phyloP scores from a whole-genome alignment of 2,888 invertebrate species.

The Metopia argyrocephala region DNA sequence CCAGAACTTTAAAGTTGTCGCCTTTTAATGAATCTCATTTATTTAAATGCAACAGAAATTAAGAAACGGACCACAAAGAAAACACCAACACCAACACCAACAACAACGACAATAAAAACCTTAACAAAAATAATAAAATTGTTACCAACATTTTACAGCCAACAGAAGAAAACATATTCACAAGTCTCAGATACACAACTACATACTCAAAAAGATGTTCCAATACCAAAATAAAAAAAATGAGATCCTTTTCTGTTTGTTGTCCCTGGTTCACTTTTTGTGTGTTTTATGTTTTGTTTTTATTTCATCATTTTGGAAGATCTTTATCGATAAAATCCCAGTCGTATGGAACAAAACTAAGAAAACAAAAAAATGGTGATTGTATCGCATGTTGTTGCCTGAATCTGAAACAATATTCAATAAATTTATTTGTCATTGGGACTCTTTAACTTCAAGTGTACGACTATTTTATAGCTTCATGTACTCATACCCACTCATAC shows the following conservation, averaged over 20 bases:
- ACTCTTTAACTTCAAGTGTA: conserved; percentile 29
- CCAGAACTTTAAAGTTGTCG: conserved; percentile 77
- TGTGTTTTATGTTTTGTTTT: not conserved
- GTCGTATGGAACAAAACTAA: not conserved
- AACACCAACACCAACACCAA: conserved; percentile 70
- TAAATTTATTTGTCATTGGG: conserved; percentile 42
- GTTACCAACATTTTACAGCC: conserved; percentile 29
- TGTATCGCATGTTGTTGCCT: conserved; percentile 50
- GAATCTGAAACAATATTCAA: conserved; percentile 52
- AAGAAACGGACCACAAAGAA: conserved; percentile 60
- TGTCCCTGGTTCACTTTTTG: not conserved
- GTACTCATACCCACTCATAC: not conserved
- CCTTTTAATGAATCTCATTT: conserved; percentile 74
- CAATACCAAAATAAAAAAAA: conserved; percentile 60
- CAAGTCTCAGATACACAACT: not conserved
- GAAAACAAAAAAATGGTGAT: conserved; percentile 65
- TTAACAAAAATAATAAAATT: conserved; percentile 6
- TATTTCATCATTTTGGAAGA: conserved; percentile 66
- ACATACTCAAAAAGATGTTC: not conserved
- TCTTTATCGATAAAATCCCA: conserved; percentile 72
- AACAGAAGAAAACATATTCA: conserved; percentile 26
- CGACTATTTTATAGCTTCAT: not conserved
- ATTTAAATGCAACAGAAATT: conserved; percentile 66
- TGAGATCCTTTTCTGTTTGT: conserved; percentile 73
- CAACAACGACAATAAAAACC: conserved; percentile 16